Evolutionary conservation across 2,888 invertebrate genomes (phyloP), one percentile per base, ranked within the genome.

Genomic region (Strigamia maritima): DNA sequence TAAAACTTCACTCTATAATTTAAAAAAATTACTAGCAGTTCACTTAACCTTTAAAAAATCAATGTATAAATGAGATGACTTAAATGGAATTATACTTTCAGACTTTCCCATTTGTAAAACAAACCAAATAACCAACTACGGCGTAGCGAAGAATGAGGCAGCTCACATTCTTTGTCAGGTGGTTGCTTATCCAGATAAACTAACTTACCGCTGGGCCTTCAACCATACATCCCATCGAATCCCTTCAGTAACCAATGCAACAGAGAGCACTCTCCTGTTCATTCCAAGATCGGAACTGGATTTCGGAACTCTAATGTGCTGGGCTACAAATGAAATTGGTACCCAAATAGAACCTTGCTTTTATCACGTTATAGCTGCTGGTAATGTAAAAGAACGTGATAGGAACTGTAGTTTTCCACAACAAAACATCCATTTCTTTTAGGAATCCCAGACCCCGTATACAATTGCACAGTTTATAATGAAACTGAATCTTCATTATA

Each of bases 401-500:
- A 7, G 2, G 14, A 19, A 6, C 19, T 49, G 19, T 16, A 12
- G 19, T 70, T 26, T 14, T 28, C 8, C 35, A 35, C 35, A 35
- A 35, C 35, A 35, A 35, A 35, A 35, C 10, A 35, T n/a, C n/a
- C n/a, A n/a, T 8, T 24, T 60, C 10, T 60, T 70, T 6, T 87
- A 95, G 95, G 95, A 84, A 93, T 94, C n/a, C 95, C 95, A 16
- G 95, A 96, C 87, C 93, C 93, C 87, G 94, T 94, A 10, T 94
- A 94, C 87, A 95, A 95, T 86, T 96, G 95, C 86, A 92, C 93
- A 10, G 90, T 94, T 76, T 91, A 92, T 75, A 95, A 95, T 87
- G 93, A 94, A 79, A 95, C 95, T 1, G 91, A 94, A 85, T 92
- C 92, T 60, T 94, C 95, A 7, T 91, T 95, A 83, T 91, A 92